Evolutionary conservation across 2,113 vertebrate species (phyloP), one percentile per base, ranked within the genome.

Genomic region (Sylvietta virens): DNA sequence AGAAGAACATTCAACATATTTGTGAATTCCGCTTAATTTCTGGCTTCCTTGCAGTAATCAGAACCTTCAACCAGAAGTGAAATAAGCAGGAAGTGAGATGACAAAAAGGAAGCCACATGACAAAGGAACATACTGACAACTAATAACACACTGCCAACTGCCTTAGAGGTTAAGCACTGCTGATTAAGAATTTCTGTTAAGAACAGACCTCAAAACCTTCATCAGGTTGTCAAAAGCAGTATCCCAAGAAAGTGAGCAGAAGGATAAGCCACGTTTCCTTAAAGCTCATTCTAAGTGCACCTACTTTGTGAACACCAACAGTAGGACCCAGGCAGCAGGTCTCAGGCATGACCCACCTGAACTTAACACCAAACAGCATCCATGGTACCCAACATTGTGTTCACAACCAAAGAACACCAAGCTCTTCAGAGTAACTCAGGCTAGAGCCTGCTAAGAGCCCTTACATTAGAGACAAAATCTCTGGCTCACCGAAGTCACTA

Each of bases 41-140:
- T 27, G 44, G 71, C 39, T 95, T 95, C 93, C 84, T 79, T 57
- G 65, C 37, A 91, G 70, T 62, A 90, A 97, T 85, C 76, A 37
- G 90, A 82, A 70, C 33, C 42, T 57, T 83, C 44, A 69, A 90
- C 86, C 85, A 91, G 74, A 93, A 92, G 47, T 71, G 81, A 94
- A 93, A 92, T 58, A 90, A 80, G 81, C 96, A 96, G 95, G 94
- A 97, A 97, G 76, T 66, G 60, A 67, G 60, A 90, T 79, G 92
- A 91, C 64, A 86, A 77, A 61, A 85, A 95, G 92, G 93, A 97
- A 96, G 90, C 72, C 66, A 62, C 92, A 86, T 67, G 92, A 92
- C 56, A 64, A 96, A 87, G 74, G 94, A 93, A 90, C 79, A 33
- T 17, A 72, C 48, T 72, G 78, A 77, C 58, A 62, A 73, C 33